phyloP scores from a whole-genome alignment of 2,113 vertebrate species.

The Galbula dea region DNA sequence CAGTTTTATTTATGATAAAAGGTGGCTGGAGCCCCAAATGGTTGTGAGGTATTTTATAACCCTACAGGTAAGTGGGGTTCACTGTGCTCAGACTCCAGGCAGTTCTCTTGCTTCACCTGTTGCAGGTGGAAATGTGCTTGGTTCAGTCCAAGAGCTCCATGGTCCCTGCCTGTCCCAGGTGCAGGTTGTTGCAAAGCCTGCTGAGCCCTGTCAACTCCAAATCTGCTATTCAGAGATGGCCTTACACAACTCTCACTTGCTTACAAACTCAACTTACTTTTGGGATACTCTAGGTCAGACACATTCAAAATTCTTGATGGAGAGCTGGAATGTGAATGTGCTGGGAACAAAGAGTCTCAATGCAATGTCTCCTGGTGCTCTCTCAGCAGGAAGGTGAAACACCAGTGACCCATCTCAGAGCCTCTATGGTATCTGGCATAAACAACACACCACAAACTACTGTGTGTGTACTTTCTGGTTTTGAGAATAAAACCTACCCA shows the following conservation, averaged over 20 bases:
- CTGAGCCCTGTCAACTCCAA: background rate
- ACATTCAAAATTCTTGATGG: background rate
- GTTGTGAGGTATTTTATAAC: background rate
- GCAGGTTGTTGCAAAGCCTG: rapidly evolving
- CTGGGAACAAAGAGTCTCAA: background rate
- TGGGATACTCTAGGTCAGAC: background rate
- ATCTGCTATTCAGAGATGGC: background rate
- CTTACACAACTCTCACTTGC: background rate
- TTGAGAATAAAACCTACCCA: background rate
- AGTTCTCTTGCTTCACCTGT: background rate
- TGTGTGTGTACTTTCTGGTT: background rate
- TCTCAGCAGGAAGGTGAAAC: background rate
- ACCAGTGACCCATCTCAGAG: background rate
- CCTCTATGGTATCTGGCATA: background rate
- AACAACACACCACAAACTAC: background rate
- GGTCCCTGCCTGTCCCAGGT: background rate
- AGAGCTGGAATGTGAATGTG: background rate
- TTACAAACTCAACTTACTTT: background rate
- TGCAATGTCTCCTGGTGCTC: background rate
- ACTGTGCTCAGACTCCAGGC: background rate
- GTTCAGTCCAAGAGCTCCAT: rapidly evolving
- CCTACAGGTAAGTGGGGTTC: background rate
- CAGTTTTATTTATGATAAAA: background rate
- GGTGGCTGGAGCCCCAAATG: background rate
- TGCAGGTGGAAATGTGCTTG: background rate